Evolutionary conservation across 2,888 invertebrate species (phyloP), one percentile per base, ranked within the genome.

Genomic region (Anoncus sp.): DNA sequence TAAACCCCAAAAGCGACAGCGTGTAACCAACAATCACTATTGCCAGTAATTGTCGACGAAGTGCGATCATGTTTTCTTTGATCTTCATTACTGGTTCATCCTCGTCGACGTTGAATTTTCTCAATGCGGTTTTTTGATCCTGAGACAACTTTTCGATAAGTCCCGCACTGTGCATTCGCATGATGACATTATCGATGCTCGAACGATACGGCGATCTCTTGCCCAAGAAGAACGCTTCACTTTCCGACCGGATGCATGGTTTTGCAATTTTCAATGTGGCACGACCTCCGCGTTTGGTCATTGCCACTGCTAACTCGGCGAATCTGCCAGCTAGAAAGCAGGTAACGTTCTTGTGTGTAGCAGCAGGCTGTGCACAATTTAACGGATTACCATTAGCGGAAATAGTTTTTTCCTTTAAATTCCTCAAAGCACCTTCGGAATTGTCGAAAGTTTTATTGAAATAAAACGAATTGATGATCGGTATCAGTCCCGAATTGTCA

Each of bases 401-500:
- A 2, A 66, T 38, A 14, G 59, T 27, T 60, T 76, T 81, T 0
- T 60, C 47, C 16, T 60, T 59, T 4, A 82, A 49, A 22, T 53
- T 70, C 2, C 22, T 14, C 10, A 81, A 16, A 0, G 67, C 9
- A 1, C 35, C 69, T 9, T 80, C 57, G 16, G 31, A 57, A 18
- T 18, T 10, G 18, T 16, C 10, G 45, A 82, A 81, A 1, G 75
- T 77, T 24, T 67, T 62, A 38, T 66, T 24, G 18, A 71, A 75
- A 3, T 60, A 12, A 3, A 49, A 9, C 6, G 7, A 10, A 3
- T 51, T 53, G 0, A 81, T 45, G 6, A 81, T 4, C 1, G 81
- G 81, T 10, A 35, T 62, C 9, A 84, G 53, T 1, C 67, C 70
- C 9, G 81, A 75, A 1, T 69, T 14, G 31, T 81, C 81, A 4